These are phyloP conservation scores for Drosophila fulvimacula DNA, from an alignment of 2,888 invertebrate species.

Conservation along the genomic window DNA sequence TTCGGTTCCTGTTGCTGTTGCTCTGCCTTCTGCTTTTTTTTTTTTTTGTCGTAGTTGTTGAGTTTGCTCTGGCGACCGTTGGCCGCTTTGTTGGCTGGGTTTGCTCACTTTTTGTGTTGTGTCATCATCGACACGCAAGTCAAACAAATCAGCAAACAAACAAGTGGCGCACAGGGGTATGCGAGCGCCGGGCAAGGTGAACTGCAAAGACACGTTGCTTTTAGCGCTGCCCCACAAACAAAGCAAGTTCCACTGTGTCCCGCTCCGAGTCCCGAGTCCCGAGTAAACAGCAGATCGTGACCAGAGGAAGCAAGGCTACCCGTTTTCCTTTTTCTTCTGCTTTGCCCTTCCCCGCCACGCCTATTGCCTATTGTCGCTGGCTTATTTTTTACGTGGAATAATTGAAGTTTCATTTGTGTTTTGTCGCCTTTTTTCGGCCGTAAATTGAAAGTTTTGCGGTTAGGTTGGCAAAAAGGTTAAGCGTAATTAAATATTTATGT, in stretches of 20 bases:
- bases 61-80: slow-evolving; percentile 10
- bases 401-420: slow-evolving; percentile 77
- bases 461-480: slow-evolving; percentile 65
- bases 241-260: slow-evolving; percentile 29
- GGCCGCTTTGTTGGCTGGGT: slow-evolving; percentile 17
- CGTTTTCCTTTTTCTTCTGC: slow-evolving; percentile 10
- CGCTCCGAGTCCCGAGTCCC: slow-evolving; percentile 50
- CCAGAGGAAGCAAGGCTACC: slow-evolving; percentile 42
- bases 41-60: slow-evolving; percentile 14
- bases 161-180: slow-evolving; percentile 39
- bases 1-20: not conserved
- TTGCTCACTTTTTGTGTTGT: slow-evolving; percentile 65
- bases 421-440: slow-evolving; percentile 34
- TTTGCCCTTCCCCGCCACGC: slow-evolving; percentile 33
- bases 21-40: not conserved
- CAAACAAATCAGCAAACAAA: slow-evolving; percentile 81
- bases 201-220: slow-evolving; percentile 58
- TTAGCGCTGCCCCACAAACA: slow-evolving; percentile 43
- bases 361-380: slow-evolving; percentile 43
- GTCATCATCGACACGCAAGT: slow-evolving; percentile 82
- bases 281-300: slow-evolving; percentile 75
- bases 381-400: slow-evolving; percentile 78
- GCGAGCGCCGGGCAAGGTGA: slow-evolving; percentile 2
- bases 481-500: slow-evolving; percentile 76
- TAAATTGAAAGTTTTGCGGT: slow-evolving; percentile 52